A percentile compares a stretch with the other conserved stretches of the same genome.
These are phyloP conservation scores for Plagiodera versicolora DNA, from an alignment of 2,888 invertebrate genomes.

Conservation along the genomic window DNA sequence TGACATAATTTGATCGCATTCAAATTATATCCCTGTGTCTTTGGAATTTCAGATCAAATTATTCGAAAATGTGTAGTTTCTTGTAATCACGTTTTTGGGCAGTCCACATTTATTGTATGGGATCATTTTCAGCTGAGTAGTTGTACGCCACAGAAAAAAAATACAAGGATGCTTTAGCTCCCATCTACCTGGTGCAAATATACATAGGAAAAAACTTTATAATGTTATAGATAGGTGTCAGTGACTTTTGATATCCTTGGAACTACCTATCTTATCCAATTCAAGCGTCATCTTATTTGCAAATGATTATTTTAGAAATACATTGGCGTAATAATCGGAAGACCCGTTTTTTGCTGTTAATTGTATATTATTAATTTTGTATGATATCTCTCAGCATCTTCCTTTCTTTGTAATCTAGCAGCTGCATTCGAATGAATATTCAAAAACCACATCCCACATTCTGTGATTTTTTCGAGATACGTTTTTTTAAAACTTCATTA, in stretches of 20 bases:
- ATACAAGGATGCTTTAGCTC: neutral
- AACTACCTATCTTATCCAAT: conserved; percentile 30
- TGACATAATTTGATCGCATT: no score
- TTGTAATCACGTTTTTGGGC: no score
- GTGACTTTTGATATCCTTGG: conserved; percentile 40
- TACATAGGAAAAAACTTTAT: conserved; percentile 16
- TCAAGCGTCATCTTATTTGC: neutral
- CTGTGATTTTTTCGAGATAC: no score
- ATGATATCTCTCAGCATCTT: no score
- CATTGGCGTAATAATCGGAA: neutral
- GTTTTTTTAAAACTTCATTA: no score
- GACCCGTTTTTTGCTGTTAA: neutral
- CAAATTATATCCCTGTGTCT: no score
- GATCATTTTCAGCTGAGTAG: neutral
- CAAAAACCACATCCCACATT: no score
- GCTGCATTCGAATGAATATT: no score
- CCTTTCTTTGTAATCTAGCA: no score
- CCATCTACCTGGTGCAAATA: conserved; percentile 7
- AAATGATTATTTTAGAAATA: neutral
- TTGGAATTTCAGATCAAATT: no score
- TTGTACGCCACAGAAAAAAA: neutral
- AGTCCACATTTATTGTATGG: neutral
- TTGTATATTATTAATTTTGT: neutral
- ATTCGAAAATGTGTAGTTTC: no score
- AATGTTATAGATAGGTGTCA: conserved; percentile 33